Percentiles rank a stretch among this genome's conserved stretches.
Conservation (phyloP, 2,113 vertebrate genomes). For the Eonycteris spelaea region DNA sequence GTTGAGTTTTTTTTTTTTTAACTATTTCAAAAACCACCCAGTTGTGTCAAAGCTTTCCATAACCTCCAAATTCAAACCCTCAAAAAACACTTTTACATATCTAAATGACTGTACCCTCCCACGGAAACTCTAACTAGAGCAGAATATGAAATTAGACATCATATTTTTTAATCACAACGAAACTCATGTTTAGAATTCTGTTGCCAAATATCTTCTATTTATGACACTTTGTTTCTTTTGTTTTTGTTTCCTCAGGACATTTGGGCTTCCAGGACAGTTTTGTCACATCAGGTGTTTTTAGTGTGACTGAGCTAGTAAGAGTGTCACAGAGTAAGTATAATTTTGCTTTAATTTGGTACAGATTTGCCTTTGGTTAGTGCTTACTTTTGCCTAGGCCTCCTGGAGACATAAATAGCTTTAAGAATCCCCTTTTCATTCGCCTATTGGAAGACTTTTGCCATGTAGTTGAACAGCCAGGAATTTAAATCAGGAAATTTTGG, state of each 20-base stretch:
- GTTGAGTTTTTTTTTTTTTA: slow-evolving; percentile 81
- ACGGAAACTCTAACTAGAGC: slow-evolving; percentile 75
- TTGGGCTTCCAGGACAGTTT: slow-evolving; percentile 99
- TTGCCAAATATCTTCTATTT: slow-evolving; percentile 66
- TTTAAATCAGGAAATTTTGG: slow-evolving; percentile 52
- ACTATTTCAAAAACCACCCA: slow-evolving; percentile 80
- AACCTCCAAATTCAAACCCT: slow-evolving; percentile 77
- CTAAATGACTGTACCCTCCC: slow-evolving; percentile 79
- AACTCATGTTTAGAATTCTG: slow-evolving; percentile 73
- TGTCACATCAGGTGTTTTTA: slow-evolving; percentile 98
- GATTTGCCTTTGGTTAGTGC: background rate
- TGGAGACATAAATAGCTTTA: background rate
- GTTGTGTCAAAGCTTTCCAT: slow-evolving; percentile 78
- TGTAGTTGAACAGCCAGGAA: slow-evolving; percentile 18
- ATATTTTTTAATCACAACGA: slow-evolving; percentile 69
- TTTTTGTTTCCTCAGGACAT: slow-evolving; percentile 90
- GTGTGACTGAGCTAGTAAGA: slow-evolving; percentile 96
- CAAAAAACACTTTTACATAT: slow-evolving; percentile 54
- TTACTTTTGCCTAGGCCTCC: background rate
- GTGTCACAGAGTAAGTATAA: slow-evolving; percentile 97
- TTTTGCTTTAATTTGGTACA: slow-evolving; percentile 50
- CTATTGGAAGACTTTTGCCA: background rate
- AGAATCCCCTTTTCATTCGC: background rate
- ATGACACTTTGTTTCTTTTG: slow-evolving; percentile 78
- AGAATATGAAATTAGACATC: slow-evolving; percentile 76